Evolutionary conservation across 2,888 invertebrate genomes (phyloP), one percentile per base, ranked within the genome.

Genomic region (Drosophila incognita): DNA sequence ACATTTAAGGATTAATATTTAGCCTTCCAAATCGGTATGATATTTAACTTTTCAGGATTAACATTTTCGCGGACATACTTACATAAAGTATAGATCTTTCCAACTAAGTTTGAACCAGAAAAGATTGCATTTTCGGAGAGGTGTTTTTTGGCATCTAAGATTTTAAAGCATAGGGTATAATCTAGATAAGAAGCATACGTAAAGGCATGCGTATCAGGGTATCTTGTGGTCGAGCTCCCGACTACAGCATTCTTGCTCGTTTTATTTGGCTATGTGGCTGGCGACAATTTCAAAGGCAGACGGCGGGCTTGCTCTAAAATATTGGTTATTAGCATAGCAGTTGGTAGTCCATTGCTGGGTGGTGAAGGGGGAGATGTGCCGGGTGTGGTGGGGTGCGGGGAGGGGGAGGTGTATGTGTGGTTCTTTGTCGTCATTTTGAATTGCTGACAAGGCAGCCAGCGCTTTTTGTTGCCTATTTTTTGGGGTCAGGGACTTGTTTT

Each of bases 401-500:
- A 8, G 33, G 1, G 42, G 46, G 40, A 49, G 38, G 15, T 67
- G 59, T 36, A 46, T 54, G 29, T 46, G 46, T 46, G 27, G 6
- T 27, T 36, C 27, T 56, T 56, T 56, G 38, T 56, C 36, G 54
- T 38, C 21, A 31, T 76, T 64, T 76, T 65, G 65, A 69, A 69
- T 52, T 63, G 87, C 83, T 83, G 83, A 83, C 82, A 83, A 86
- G 81, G 87, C 87, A 86, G 78, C 71, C 65, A 76, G 27, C 74
- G 83, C 68, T 81, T 84, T 77, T 82, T 77, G 82, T 86, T 85
- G 87, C 80, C 82, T 86, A 82, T 76, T 74, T 87, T 86, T 87
- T 87, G 86, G 90, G 88, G 88, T 88, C 90, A 88, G 89, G 90
- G 88, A 88, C 86, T 88, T 86, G 81, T 82, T 78, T 86, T 87